Evolutionary conservation across 2,113 vertebrate species (phyloP).

Genomic region (Camelus dromedarius): DNA sequence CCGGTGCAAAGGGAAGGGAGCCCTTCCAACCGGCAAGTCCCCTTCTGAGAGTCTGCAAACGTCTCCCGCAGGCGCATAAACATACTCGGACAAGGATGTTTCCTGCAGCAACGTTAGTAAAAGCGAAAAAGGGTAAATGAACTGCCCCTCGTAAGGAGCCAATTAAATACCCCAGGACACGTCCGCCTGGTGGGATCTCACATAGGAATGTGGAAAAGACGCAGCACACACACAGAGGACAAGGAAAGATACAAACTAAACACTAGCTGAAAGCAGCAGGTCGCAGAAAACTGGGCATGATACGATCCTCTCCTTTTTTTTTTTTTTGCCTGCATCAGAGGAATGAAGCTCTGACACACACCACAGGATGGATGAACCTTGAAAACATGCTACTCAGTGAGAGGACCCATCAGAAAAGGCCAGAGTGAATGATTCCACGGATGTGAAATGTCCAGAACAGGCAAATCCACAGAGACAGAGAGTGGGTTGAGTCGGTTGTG

Average conservation of each 20-base stretch:
- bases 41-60: background rate
- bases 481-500: background rate
- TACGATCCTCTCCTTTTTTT: background rate
- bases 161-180: background rate
- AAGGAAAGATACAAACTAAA: background rate
- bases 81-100: background rate
- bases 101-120: background rate
- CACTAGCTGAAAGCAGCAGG: background rate
- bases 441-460: background rate
- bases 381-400: background rate
- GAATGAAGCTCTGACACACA: fast-evolving
- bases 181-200: background rate
- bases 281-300: background rate
- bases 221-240: background rate
- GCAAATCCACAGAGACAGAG: background rate
- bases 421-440: background rate
- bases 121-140: background rate
- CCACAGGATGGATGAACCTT: fast-evolving
- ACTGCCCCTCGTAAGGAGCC: background rate
- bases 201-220: background rate
- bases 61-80: background rate
- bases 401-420: background rate
- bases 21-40: background rate
- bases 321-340: background rate
- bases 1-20: background rate